A percentile compares a stretch with the other conserved stretches of the same genome.
These are phyloP conservation scores for Erebia aethiops DNA, from an alignment of 2,888 invertebrate species.

Conservation along the genomic window DNA sequence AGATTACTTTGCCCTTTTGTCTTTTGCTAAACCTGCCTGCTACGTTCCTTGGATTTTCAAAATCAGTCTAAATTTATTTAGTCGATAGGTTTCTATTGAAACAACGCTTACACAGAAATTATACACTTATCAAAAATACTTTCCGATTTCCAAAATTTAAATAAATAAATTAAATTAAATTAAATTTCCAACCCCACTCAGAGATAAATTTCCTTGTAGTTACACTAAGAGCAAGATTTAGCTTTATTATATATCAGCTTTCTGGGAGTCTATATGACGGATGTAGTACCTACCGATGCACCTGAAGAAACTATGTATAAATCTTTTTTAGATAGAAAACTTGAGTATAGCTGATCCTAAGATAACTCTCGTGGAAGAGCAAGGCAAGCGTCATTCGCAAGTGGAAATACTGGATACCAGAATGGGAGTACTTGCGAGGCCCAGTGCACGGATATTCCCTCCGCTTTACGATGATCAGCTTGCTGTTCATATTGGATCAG, in stretches of 20 bases:
- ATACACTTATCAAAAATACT: too few relatives aligned
- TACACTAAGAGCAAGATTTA: background rate
- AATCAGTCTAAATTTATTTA: too few relatives aligned
- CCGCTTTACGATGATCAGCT: constrained; percentile 92
- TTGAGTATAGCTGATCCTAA: constrained; percentile 84
- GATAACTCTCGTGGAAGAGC: constrained; percentile 88
- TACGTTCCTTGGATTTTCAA: too few relatives aligned
- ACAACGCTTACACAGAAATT: too few relatives aligned
- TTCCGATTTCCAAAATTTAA: too few relatives aligned
- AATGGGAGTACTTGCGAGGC: constrained; percentile 89
- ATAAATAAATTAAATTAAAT: too few relatives aligned
- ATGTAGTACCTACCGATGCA: too few relatives aligned
- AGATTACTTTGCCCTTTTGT: too few relatives aligned
- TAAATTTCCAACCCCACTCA: too few relatives aligned
- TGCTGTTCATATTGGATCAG: constrained; percentile 86
- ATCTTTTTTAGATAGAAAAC: constrained; percentile 82
- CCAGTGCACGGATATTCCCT: constrained; percentile 91
- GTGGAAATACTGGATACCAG: constrained; percentile 87
- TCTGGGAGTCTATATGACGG: background rate
- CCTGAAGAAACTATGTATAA: background rate
- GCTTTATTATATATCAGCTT: background rate
- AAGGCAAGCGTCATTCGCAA: constrained; percentile 87
- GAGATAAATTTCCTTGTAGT: too few relatives aligned
- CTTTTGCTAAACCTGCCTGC: too few relatives aligned
- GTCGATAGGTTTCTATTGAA: too few relatives aligned